Evolutionary conservation across 2,888 invertebrate species (phyloP), one percentile per base, ranked within the genome.

Genomic region (Dione vanillae): DNA sequence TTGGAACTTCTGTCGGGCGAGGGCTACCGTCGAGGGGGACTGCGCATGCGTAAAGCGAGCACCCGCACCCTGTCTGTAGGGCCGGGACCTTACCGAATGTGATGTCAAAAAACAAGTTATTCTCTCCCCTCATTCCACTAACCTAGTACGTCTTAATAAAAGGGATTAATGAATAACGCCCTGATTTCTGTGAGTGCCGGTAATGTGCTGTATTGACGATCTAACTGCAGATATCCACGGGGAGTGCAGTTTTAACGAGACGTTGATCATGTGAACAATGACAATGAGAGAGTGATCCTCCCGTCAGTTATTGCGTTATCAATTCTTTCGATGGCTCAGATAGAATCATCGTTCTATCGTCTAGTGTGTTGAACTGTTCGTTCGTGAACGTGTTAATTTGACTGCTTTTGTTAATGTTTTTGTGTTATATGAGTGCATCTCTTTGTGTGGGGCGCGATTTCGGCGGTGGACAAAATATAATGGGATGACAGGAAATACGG

Each of bases 31-130:
- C 80, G 85, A 88, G 90, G 92, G 91, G 92, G 87, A 82, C 67
- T 83, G 82, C 91, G 92, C 93, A 92, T 90, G 92, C 92, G 93
- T 81, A 82, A 65, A 74, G 74, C 75, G 72, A 76, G 80, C 82
- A 83, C 90, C 91, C 91, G 91, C 92, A 90, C 92, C 92, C 91
- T 86, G 82, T 78, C 79, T 79, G 82, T 83, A 84, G 87, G 88
- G 90, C 88, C 86, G 89, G 89, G 90, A 89, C 85, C 86, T 89
- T 86, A 83, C 83, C 83, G 79, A 89, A 85, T 86, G 85, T 85
- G 85, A 91, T 92, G 92, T 92, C 91, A 92, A 92, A 92, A 91
- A 91, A 92, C 91, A 91, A 89, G 89, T 91, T 92, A 92, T 91
- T 91, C 87, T 87, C 82, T 90, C 89, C 91, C 89, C 85, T 89